A percentile compares a stretch with the other conserved stretches of the same genome.
Evolutionary conservation across 2,797 vertebrate species (phyloP).

Genomic region (Brachyrhaphis roseni): DNA sequence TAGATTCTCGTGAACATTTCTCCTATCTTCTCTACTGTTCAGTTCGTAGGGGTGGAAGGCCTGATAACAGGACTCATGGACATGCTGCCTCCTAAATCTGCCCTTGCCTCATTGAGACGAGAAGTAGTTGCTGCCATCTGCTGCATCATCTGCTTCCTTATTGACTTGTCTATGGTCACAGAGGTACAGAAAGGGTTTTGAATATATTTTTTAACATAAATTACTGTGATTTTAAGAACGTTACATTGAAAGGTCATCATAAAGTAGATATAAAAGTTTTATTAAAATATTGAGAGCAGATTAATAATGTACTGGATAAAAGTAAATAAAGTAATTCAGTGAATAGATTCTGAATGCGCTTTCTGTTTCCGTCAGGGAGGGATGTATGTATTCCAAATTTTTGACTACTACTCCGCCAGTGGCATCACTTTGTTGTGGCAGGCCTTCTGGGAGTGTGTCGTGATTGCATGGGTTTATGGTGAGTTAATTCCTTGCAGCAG

Average conservation of each 20-base stretch:
- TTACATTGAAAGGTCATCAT: neutral
- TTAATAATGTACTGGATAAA: neutral
- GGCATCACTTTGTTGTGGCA: slow-evolving; percentile 88
- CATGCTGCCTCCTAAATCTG: slow-evolving; percentile 84
- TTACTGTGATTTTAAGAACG: neutral
- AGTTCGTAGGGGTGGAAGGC: slow-evolving; percentile 89
- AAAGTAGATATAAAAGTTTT: neutral
- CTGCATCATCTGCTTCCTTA: slow-evolving; percentile 85
- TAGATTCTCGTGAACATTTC: neutral
- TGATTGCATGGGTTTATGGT: slow-evolving; percentile 89
- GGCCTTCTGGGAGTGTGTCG: slow-evolving; percentile 88
- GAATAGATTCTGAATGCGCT: slow-evolving; percentile 30
- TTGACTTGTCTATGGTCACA: slow-evolving; percentile 88
- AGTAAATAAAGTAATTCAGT: slow-evolving; percentile 1
- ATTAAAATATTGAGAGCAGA: neutral
- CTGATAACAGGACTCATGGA: slow-evolving; percentile 87
- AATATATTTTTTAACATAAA: neutral
- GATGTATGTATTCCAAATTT: slow-evolving; percentile 89
- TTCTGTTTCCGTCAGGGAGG: slow-evolving; percentile 77
- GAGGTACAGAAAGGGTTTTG: slow-evolving; percentile 73
- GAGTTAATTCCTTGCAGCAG: slow-evolving; percentile 40
- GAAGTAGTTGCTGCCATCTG: slow-evolving; percentile 86
- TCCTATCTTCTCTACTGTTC: slow-evolving; percentile 25
- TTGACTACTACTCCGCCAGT: slow-evolving; percentile 88
- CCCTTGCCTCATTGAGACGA: slow-evolving; percentile 76